phyloP scores from a whole-genome alignment of 1,140 invertebrate genomes.

The Leptonema lineaticorne region DNA sequence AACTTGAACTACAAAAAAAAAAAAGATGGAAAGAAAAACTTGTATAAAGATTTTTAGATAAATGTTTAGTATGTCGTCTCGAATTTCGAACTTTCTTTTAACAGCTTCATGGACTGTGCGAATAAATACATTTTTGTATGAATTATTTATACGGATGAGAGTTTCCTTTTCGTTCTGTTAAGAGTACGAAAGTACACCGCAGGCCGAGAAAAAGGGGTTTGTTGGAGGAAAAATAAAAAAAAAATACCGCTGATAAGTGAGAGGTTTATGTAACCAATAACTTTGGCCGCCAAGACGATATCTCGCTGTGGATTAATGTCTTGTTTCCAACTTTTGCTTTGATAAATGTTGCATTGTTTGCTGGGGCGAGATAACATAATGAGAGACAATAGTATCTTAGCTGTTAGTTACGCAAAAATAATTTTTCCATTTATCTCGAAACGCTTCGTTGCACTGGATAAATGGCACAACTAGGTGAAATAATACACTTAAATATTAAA shows the following conservation, averaged over 20 bases:
- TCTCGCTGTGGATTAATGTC: constrained; percentile 21
- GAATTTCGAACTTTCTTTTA: not conserved
- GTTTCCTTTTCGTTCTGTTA: not conserved
- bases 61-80: constrained; percentile 12
- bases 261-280: constrained; percentile 25
- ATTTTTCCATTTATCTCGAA: not conserved
- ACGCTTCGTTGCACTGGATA: not conserved
- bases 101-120: not conserved
- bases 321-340: constrained; percentile 11
- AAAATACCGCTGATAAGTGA: constrained; percentile 15
- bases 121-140: constrained; percentile 29
- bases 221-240: not conserved
- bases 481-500: not conserved
- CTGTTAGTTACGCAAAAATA: not conserved
- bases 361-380: not conserved
- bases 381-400: not conserved
- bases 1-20: too few species aligned
- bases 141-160: constrained; percentile 25
- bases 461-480: not conserved
- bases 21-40: too few species aligned
- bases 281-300: constrained; percentile 4
- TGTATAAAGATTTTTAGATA: constrained; percentile 10
- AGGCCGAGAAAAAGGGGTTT: not conserved
- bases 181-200: not conserved
- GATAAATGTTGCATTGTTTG: constrained; percentile 18